These are phyloP conservation scores for Clarias macrocephalus DNA, from an alignment of 2,113 vertebrate species.

Conservation along the genomic window DNA sequence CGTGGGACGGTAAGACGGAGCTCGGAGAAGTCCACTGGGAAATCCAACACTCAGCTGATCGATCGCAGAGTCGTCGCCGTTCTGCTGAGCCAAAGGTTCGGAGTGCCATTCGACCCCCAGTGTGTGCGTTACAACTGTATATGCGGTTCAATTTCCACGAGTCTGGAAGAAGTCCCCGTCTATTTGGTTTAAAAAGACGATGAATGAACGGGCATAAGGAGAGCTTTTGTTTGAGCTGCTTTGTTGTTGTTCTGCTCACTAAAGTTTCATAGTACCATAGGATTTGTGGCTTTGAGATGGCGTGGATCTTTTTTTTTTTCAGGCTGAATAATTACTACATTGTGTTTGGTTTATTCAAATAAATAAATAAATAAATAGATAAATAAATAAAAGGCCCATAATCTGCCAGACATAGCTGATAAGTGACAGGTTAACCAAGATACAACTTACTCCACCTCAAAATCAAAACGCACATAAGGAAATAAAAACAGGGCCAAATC, in stretches of 20 bases:
- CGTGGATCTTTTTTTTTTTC: not conserved
- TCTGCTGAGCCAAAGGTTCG: slow-evolving; percentile 69
- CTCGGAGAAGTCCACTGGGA: slow-evolving; percentile 51
- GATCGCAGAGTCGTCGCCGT: slow-evolving; percentile 64
- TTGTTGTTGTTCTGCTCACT: not conserved
- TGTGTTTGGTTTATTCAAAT: not conserved
- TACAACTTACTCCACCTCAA: not conserved
- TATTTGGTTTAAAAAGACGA: not conserved
- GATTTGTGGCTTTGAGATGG: slow-evolving; percentile 14
- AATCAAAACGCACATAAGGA: not conserved
- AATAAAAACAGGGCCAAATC: not conserved
- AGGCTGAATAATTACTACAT: not conserved
- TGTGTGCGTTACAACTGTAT: slow-evolving; percentile 25
- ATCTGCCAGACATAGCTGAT: not conserved
- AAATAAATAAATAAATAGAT: not conserved
- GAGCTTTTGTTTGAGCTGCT: not conserved
- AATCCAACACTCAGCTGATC: slow-evolving; percentile 59
- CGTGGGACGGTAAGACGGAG: slow-evolving; percentile 28
- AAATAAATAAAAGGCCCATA: not conserved
- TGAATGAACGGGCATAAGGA: not conserved
- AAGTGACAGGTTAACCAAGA: not conserved
- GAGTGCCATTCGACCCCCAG: slow-evolving; percentile 48
- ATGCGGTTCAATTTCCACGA: not conserved
- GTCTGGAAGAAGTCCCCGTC: not conserved
- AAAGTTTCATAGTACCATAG: slow-evolving; percentile 16